Evolutionary conservation across 2,888 invertebrate genomes (phyloP).

Genomic region (Rhaphigaster nebulosa): DNA sequence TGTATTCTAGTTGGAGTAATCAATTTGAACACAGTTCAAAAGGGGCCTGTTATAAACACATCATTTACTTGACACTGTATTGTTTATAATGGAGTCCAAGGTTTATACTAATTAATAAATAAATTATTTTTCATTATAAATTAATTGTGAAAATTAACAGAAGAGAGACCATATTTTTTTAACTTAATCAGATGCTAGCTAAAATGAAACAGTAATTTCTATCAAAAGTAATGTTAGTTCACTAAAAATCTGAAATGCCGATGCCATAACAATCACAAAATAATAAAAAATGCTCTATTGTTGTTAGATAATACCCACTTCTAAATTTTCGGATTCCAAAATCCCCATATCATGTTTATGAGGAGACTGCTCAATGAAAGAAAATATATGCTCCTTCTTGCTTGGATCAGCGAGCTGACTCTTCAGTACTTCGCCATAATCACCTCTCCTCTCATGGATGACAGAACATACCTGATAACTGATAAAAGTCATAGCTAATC

Average conservation of each 20-base stretch:
- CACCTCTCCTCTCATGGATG: slow-evolving; percentile 75
- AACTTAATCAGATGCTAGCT: not conserved
- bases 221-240: too few relatives aligned
- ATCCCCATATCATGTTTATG: slow-evolving; percentile 64
- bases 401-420: slow-evolving; percentile 78
- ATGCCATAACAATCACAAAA: not conserved
- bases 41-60: too few relatives aligned
- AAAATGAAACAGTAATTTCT: not conserved
- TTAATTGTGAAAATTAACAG: not conserved
- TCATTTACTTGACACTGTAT: too few relatives aligned
- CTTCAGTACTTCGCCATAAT: slow-evolving; percentile 76
- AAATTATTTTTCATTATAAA: not conserved
- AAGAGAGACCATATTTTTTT: not conserved
- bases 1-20: too few relatives aligned
- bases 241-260: too few relatives aligned
- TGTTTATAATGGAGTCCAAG: too few relatives aligned
- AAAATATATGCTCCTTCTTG: slow-evolving; percentile 76
- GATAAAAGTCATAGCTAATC: slow-evolving; percentile 61
- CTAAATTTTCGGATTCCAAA: slow-evolving; percentile 65
- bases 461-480: slow-evolving; percentile 80
- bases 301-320: slow-evolving; percentile 58
- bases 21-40: too few relatives aligned
- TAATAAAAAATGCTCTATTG: not conserved
- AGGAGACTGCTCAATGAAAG: slow-evolving; percentile 69
- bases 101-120: not conserved